These are phyloP conservation scores for Encarsia formosa DNA, from an alignment of 2,888 invertebrate species.

Conservation along the genomic window DNA sequence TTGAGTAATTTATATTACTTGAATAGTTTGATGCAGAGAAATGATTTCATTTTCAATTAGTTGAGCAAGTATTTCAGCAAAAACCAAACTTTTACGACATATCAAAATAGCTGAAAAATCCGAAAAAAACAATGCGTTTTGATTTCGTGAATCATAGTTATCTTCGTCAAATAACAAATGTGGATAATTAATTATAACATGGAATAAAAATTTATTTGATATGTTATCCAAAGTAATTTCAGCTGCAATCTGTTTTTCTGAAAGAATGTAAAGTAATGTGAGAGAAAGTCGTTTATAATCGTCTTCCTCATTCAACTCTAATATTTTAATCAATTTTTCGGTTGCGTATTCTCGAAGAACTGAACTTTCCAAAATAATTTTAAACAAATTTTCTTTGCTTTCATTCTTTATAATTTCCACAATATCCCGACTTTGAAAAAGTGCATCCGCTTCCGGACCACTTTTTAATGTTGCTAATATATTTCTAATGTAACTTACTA, in stretches of 20 bases:
- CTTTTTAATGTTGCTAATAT: slow-evolving; percentile 50
- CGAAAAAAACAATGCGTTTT: slow-evolving; percentile 52
- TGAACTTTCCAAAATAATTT: slow-evolving; percentile 55
- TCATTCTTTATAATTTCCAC: slow-evolving; percentile 42
- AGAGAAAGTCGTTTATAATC: slow-evolving; percentile 52
- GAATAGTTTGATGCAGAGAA: slow-evolving; percentile 51
- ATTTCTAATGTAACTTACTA: slow-evolving; percentile 41
- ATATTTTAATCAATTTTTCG: slow-evolving; percentile 54
- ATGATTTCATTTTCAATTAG: slow-evolving; percentile 51
- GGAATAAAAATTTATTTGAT: slow-evolving; percentile 46
- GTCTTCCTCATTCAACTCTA: slow-evolving; percentile 43
- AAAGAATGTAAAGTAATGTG: slow-evolving; percentile 55
- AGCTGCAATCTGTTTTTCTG: slow-evolving; percentile 53
- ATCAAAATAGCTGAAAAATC: slow-evolving; percentile 57
- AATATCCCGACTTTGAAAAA: slow-evolving; percentile 49
- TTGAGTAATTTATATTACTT: slow-evolving; percentile 43
- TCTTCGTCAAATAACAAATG: slow-evolving; percentile 55
- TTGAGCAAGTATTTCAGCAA: slow-evolving; percentile 53
- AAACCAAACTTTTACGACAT: slow-evolving; percentile 50
- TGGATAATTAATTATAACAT: slow-evolving; percentile 52
- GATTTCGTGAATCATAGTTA: slow-evolving; percentile 44
- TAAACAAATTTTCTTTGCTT: slow-evolving; percentile 50
- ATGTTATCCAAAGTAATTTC: slow-evolving; percentile 52
- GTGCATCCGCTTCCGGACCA: slow-evolving; percentile 51
- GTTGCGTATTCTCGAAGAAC: slow-evolving; percentile 57